Conservation (phyloP, 2,888 invertebrate species). For the Stenurella melanura region DNA sequence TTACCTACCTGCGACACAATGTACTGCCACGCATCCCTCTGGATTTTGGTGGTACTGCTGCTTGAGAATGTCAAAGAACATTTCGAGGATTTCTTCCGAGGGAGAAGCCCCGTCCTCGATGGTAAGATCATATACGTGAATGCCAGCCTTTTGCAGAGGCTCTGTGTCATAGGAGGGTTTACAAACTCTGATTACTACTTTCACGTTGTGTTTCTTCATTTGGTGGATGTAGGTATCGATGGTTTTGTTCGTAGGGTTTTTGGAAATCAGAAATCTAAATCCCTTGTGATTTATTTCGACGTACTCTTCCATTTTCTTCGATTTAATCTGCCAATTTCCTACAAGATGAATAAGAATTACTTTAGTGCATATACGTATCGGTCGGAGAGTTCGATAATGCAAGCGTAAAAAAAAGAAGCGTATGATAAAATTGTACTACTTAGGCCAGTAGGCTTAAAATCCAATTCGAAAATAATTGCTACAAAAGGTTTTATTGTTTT, state of each 20-base stretch:
- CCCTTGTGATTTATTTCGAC: slow-evolving; percentile 56
- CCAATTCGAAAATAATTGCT: no score
- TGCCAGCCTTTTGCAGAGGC: slow-evolving; percentile 55
- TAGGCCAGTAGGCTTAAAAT: no score
- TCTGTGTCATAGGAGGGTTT: slow-evolving; percentile 57
- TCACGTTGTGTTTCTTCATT: slow-evolving; percentile 56
- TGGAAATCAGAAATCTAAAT: slow-evolving; percentile 59
- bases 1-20: slow-evolving; percentile 55
- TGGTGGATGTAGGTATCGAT: slow-evolving; percentile 58
- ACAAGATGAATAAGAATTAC: background rate
- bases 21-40: slow-evolving; percentile 57
- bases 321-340: background rate
- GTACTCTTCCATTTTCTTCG: slow-evolving; percentile 46
- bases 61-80: slow-evolving; percentile 56
- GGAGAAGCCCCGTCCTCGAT: slow-evolving; percentile 59
- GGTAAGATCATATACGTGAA: slow-evolving; percentile 56
- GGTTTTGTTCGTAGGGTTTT: slow-evolving; percentile 55
- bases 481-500: no score
- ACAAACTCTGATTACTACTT: slow-evolving; percentile 58
- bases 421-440: no score
- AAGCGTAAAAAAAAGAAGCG: no score
- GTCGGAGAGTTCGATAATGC: no score
- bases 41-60: slow-evolving; percentile 53
- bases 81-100: slow-evolving; percentile 54
- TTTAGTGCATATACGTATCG: background rate